Evolutionary conservation across 2,797 vertebrate genomes (phyloP), one percentile per base, ranked within the genome.

Genomic region (Amphiprion clarkii): DNA sequence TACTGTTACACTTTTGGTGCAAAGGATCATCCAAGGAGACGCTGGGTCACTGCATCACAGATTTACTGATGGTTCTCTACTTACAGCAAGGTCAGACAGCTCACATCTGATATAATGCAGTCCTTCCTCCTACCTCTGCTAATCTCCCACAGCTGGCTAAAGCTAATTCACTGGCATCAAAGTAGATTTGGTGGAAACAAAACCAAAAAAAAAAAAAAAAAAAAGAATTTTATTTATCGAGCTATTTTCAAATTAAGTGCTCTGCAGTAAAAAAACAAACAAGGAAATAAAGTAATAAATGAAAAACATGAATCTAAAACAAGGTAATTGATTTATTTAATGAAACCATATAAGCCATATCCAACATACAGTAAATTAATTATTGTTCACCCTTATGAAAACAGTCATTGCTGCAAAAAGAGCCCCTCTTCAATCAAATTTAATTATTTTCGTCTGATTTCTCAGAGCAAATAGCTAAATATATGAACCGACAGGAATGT

Each of bases 31-130:
- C 6, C 2, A 1, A 60, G 36, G 56, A 52, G 1, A 63, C n/a
- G 13, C 11, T 5, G 51, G 19, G 56, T 33, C 36, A 2, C 60
- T 53, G 54, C 21, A 2, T 65, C 63, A 67, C 33, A 63, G 31
- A 17, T 21, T 33, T 44, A 23, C 19, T 27, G 42, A 73, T 11
- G 51, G 23, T 31, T 40, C 6, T 5, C 19, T 55, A 51, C 31
- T 49, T 52, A 51, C 44, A 82, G 44, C 66, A 60, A 63, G 66
- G 69, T 64, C 64, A 61, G 54, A 39, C 64, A 54, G 58, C 56
- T 72, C 10, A 21, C 36, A 36, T 54, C 21, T 13, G 64, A 64
- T 3, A 14, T 48, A 67, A 8, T 48, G 55, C 55, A 66, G 59
- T 42, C 10, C 6, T 21, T 44, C 36, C 5, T 56, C 53, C 31